phyloP scores from a whole-genome alignment of 2,888 invertebrate species.

The Thyatira batis region DNA sequence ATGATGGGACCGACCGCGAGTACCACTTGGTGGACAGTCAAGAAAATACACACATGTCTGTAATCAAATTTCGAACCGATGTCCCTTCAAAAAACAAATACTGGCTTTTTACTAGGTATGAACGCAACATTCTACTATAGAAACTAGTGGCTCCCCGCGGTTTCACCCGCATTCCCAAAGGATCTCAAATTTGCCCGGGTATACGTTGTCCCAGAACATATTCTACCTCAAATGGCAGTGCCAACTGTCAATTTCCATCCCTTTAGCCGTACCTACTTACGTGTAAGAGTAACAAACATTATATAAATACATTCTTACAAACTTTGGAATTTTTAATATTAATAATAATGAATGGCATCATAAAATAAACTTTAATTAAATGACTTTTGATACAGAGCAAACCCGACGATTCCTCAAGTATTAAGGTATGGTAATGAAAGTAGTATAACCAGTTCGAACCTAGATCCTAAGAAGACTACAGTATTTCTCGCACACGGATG shows the following conservation, averaged over 20 bases:
- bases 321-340: no score
- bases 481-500: not conserved
- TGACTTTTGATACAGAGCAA: not conserved
- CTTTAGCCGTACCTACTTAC: no score
- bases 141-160: no score
- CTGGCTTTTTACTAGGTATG: conserved; percentile 1
- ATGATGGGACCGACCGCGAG: not conserved
- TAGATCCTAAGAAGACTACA: not conserved
- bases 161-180: no score
- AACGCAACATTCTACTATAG: not conserved
- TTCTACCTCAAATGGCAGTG: no score
- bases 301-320: no score
- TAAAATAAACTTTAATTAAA: no score
- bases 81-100: not conserved
- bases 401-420: not conserved
- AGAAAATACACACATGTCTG: not conserved
- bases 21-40: not conserved
- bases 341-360: no score
- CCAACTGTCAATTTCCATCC: no score
- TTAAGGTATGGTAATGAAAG: not conserved
- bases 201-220: no score
- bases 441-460: not conserved
- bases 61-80: not conserved
- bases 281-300: no score
- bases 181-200: no score